These are phyloP conservation scores for Ditylenchus weischeri DNA, from an alignment of 2,888 invertebrate genomes.

Conservation along the genomic window DNA sequence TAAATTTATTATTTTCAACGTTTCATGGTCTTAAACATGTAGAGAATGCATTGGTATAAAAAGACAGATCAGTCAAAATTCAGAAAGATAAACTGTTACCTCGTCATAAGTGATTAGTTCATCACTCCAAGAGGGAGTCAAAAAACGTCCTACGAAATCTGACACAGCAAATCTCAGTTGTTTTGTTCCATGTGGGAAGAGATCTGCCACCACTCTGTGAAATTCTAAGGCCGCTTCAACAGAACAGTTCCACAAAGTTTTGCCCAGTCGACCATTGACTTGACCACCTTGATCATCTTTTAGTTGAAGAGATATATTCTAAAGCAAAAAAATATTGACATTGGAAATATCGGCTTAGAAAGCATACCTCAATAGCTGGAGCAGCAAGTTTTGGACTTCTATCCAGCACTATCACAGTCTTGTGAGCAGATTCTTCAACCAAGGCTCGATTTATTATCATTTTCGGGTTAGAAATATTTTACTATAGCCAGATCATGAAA, in stretches of 20 bases:
- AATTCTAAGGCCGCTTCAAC: constrained; percentile 93
- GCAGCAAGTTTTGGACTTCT: constrained; percentile 86
- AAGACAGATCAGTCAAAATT: not conserved
- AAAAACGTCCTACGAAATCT: constrained; percentile 77
- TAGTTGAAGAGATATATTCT: constrained; percentile 20
- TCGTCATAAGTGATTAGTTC: constrained; percentile 29
- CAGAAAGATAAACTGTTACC: constrained; percentile 15
- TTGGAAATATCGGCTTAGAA: not conserved
- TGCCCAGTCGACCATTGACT: constrained; percentile 67
- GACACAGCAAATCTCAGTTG: constrained; percentile 78
- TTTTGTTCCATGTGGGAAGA: constrained; percentile 70
- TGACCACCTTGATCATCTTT: constrained; percentile 25
- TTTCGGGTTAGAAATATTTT: not conserved
- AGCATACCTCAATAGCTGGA: constrained; percentile 60
- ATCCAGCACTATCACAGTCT: constrained; percentile 91
- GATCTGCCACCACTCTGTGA: constrained; percentile 90
- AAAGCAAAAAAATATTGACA: not conserved
- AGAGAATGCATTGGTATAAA: too few species aligned
- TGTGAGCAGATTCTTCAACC: constrained; percentile 63
- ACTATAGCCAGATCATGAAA: too few species aligned
- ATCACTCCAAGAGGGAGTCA: constrained; percentile 65
- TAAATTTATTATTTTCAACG: too few species aligned
- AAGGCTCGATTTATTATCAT: constrained; percentile 15
- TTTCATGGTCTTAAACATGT: too few species aligned
- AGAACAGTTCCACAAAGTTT: constrained; percentile 91